Evolutionary conservation across 2,113 vertebrate species (phyloP).

Genomic region (Onychostruthus taczanowskii): DNA sequence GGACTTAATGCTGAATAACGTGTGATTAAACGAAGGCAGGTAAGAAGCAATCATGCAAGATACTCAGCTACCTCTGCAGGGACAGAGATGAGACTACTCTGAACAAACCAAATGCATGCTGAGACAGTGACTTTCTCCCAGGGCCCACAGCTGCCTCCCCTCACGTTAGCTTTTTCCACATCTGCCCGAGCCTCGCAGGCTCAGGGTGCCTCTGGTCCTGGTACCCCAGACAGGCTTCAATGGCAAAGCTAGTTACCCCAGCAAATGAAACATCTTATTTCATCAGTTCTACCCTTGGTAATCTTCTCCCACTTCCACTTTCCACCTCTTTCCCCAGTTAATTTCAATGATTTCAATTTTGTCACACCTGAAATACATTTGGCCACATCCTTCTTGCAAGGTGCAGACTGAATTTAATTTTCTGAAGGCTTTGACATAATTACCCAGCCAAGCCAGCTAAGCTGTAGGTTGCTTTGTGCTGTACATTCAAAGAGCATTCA

Average conservation of each 20-base stretch:
- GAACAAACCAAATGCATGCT: not conserved
- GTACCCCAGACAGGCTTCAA: not conserved
- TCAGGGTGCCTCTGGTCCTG: not conserved
- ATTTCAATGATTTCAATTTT: not conserved
- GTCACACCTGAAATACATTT: not conserved
- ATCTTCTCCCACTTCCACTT: not conserved
- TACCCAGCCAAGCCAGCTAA: not conserved
- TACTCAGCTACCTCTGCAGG: not conserved
- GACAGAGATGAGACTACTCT: not conserved
- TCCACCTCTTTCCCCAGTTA: not conserved
- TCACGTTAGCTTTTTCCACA: fast-evolving
- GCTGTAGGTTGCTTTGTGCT: not conserved
- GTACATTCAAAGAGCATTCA: not conserved
- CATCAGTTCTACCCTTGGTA: not conserved
- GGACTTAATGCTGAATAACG: not conserved
- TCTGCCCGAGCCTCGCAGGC: fast-evolving
- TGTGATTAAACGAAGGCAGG: not conserved
- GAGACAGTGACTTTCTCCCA: not conserved
- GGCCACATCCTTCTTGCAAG: not conserved
- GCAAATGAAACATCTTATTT: not conserved
- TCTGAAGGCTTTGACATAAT: not conserved
- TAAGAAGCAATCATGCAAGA: not conserved
- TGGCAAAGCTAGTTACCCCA: not conserved
- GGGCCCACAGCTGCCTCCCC: not conserved
- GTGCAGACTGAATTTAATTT: not conserved